Percentiles rank a stretch among this genome's conserved stretches.
Evolutionary conservation across 2,113 vertebrate species (phyloP).

Genomic region (Raja brachyura): DNA sequence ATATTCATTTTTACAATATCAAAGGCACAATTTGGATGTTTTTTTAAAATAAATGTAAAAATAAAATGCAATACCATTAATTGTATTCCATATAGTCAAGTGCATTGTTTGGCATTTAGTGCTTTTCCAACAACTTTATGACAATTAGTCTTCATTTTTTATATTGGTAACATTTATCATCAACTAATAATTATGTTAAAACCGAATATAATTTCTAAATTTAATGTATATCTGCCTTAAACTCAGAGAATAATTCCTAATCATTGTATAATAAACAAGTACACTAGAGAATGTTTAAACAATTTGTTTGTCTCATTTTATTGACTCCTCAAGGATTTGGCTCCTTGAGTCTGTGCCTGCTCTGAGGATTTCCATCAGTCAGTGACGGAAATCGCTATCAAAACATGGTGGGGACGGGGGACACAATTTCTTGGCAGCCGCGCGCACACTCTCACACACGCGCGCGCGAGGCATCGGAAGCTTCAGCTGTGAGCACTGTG

Average conservation of each 20-base stretch:
- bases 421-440: no score
- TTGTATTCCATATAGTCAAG: conserved; percentile 56
- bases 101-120: conserved; percentile 59
- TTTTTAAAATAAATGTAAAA: not conserved
- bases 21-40: conserved; percentile 54
- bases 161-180: conserved; percentile 63
- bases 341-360: no score
- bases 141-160: conserved; percentile 48
- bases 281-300: conserved; percentile 52
- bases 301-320: conserved; percentile 46
- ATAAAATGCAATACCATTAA: conserved; percentile 50
- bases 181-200: conserved; percentile 56
- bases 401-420: no score
- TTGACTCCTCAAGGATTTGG: no score
- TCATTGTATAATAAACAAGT: conserved; percentile 70
- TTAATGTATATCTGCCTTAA: conserved; percentile 83
- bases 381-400: no score
- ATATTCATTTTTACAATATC: conserved; percentile 62
- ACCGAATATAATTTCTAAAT: conserved; percentile 65
- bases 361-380: no score
- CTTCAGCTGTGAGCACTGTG: no score
- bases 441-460: no score
- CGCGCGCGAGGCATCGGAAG: no score
- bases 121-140: conserved; percentile 61
- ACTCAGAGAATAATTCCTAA: conserved; percentile 69